Percentiles rank a stretch among this genome's conserved stretches.
Conservation (phyloP, 35 echinoderm and acorn worm genomes). For the Apostichopus japonicus region DNA sequence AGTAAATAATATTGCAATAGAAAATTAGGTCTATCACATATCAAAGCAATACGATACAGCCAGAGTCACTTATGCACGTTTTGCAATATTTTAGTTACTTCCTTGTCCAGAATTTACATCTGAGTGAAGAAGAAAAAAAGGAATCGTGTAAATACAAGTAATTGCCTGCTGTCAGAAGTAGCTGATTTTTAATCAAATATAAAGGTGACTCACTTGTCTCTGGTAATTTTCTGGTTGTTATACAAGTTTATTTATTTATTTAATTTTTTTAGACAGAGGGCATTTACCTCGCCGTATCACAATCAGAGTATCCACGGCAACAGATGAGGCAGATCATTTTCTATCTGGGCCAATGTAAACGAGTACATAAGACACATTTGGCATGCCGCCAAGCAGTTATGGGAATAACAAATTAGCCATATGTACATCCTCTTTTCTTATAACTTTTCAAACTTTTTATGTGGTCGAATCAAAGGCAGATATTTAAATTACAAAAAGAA, state of each 20-base stretch:
- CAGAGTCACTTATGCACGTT: neutral
- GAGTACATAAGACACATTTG: neutral
- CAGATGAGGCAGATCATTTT: neutral
- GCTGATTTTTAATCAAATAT: neutral
- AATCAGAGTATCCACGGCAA: neutral
- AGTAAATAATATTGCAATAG: neutral
- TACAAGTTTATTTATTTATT: neutral
- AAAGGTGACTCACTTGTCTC: neutral
- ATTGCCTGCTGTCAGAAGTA: neutral
- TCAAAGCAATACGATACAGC: neutral
- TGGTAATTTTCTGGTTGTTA: neutral
- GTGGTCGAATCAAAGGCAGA: neutral
- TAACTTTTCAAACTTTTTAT: neutral
- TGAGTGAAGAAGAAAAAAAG: neutral
- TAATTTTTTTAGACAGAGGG: neutral
- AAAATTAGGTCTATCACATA: slow-evolving; percentile 1
- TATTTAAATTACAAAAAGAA: neutral
- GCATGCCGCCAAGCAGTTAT: neutral
- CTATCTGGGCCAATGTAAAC: neutral
- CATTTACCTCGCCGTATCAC: neutral
- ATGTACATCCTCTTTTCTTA: neutral
- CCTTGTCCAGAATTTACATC: no score
- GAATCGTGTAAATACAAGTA: neutral
- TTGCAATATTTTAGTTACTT: neutral
- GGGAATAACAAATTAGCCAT: neutral